Conservation (phyloP, 2,113 vertebrate species). For the Onychostoma macrolepis region DNA sequence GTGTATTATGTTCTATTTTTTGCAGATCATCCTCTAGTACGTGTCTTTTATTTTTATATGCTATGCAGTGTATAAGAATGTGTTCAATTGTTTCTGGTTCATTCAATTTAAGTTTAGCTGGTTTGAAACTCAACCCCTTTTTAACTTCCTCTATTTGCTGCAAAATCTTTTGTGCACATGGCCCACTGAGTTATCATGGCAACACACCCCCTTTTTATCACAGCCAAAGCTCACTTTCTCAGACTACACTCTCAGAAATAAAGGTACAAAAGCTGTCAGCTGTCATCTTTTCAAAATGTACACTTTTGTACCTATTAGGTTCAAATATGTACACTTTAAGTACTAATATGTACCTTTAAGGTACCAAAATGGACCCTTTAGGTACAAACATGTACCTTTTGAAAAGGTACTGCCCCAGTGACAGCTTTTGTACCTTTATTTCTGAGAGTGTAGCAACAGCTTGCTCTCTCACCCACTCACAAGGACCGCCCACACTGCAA, state of each 20-base stretch:
- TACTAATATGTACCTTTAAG: no score
- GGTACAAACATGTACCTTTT: no score
- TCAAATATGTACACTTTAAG: no score
- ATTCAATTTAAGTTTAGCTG: slow-evolving; percentile 36
- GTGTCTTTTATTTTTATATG: background rate
- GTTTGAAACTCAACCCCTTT: slow-evolving; percentile 78
- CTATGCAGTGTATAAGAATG: background rate
- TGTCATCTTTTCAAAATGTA: no score
- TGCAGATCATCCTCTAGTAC: background rate
- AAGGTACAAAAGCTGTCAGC: no score
- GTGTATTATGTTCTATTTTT: background rate
- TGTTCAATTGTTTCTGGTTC: background rate
- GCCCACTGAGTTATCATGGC: slow-evolving; percentile 74
- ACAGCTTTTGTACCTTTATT: no score
- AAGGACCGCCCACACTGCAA: slow-evolving; percentile 65
- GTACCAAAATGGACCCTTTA: no score
- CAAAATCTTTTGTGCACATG: slow-evolving; percentile 70
- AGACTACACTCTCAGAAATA: no score
- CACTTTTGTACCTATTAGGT: no score
- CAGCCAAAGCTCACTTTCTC: slow-evolving; percentile 78
- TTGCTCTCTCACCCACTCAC: slow-evolving; percentile 66
- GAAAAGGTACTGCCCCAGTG: no score
- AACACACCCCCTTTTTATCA: slow-evolving; percentile 72
- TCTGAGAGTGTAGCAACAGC: no score
- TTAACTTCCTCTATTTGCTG: slow-evolving; percentile 65